Percentiles rank a stretch among this genome's conserved stretches.
Evolutionary conservation across 2,113 vertebrate species (phyloP).

Genomic region (Nothobranchius furzeri): DNA sequence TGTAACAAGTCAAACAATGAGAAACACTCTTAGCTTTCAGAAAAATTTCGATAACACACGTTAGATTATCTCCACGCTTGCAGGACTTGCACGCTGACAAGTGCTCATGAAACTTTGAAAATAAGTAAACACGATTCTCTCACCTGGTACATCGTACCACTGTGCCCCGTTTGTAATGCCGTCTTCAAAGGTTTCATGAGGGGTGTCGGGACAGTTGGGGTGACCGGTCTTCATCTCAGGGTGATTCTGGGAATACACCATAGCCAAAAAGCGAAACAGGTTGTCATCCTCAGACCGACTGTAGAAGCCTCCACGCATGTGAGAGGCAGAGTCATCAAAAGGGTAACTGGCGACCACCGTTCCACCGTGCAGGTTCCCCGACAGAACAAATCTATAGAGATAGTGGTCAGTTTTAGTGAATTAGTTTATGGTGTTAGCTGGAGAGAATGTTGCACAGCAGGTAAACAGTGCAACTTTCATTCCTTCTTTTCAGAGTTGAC

Average conservation of each 20-base stretch:
- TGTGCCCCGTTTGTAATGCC: constrained; percentile 94
- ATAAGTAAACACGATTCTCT: constrained; percentile 19
- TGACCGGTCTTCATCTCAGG: constrained; percentile 91
- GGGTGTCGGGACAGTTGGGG: constrained; percentile 82
- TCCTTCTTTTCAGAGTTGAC: too few species aligned
- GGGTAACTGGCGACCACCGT: constrained; percentile 97
- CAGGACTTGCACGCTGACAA: too few species aligned
- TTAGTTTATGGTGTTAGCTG: neutral
- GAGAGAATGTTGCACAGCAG: neutral
- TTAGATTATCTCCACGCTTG: too few species aligned
- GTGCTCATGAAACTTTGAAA: neutral
- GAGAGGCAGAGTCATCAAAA: constrained; percentile 89
- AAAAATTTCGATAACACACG: too few species aligned
- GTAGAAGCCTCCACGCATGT: constrained; percentile 80
- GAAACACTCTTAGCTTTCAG: too few species aligned
- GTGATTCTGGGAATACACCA: constrained; percentile 88
- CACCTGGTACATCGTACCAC: constrained; percentile 96
- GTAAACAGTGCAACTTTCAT: too few species aligned
- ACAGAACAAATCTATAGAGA: constrained; percentile 88
- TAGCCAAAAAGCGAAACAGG: constrained; percentile 89
- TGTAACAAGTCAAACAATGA: too few species aligned
- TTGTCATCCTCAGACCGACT: constrained; percentile 89
- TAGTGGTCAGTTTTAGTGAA: constrained; percentile 1
- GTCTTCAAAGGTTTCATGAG: constrained; percentile 84
- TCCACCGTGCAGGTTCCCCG: constrained; percentile 94